phyloP scores from a whole-genome alignment of 2,797 vertebrate genomes.

The Threskiornis aethiopicus region DNA sequence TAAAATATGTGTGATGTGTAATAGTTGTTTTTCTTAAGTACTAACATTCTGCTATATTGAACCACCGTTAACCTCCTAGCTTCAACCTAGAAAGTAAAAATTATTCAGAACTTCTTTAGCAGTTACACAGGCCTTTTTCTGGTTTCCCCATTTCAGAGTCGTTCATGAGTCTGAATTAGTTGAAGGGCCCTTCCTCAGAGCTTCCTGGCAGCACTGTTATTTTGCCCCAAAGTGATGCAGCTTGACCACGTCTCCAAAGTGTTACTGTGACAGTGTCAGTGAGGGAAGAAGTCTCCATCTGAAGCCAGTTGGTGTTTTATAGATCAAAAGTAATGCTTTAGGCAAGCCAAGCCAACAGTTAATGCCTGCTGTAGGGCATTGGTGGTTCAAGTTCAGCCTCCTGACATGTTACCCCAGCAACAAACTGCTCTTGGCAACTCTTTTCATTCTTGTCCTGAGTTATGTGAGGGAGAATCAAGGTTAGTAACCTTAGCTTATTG shows the following conservation, averaged over 20 bases:
- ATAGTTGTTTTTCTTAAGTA: neutral
- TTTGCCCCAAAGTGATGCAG: neutral
- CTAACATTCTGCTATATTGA: neutral
- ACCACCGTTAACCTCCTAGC: neutral
- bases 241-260: neutral
- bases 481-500: neutral
- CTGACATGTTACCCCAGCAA: neutral
- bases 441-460: neutral
- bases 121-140: neutral
- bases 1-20: no score
- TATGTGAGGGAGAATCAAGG: neutral
- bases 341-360: neutral
- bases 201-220: no score
- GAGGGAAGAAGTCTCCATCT: neutral
- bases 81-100: neutral
- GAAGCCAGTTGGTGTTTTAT: neutral
- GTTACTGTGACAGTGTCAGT: neutral
- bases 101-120: neutral
- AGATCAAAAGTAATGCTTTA: neutral
- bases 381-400: neutral
- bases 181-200: neutral
- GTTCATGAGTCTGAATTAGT: neutral
- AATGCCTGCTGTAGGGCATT: fast-evolving
- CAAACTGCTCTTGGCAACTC: neutral
- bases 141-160: neutral